Conservation (phyloP, 1,140 invertebrate genomes). For the Ephestia elutella region DNA sequence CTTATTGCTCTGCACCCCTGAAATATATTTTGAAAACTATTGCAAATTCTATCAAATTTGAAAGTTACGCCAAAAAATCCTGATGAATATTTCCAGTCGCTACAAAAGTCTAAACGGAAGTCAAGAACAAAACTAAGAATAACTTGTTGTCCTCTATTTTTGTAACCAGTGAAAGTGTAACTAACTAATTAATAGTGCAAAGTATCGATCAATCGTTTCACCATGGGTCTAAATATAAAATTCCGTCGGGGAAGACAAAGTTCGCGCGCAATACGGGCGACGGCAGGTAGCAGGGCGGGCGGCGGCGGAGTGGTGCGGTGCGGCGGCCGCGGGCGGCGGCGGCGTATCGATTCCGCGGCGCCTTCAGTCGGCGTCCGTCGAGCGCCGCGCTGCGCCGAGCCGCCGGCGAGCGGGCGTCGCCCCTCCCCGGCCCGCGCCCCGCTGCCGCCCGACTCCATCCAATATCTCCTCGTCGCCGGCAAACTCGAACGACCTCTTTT, state of each 20-base stretch:
- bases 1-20: conserved; percentile 7
- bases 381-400: conserved; percentile 68
- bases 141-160: neutral
- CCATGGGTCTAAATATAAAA: conserved; percentile 74
- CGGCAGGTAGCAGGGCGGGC: conserved; percentile 56
- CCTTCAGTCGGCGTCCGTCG: conserved; percentile 69
- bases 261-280: conserved; percentile 71
- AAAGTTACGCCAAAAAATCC: neutral
- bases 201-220: conserved; percentile 73
- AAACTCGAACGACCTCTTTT: conserved; percentile 71
- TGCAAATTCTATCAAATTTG: neutral
- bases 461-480: conserved; percentile 62
- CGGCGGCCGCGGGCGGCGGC: conserved; percentile 35
- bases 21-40: neutral
- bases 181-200: conserved; percentile 68
- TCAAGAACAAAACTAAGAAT: neutral
- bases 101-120: neutral
- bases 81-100: neutral
- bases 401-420: conserved; percentile 61
- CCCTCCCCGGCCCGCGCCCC: conserved; percentile 45
- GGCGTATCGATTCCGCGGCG: conserved; percentile 62
- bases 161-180: conserved; percentile 44
- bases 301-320: conserved; percentile 33
- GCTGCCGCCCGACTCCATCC: conserved; percentile 33
- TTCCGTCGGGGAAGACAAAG: conserved; percentile 69